These are phyloP conservation scores for Cranoglanis bouderius DNA, from an alignment of 2,113 vertebrate genomes.

Conservation along the genomic window DNA sequence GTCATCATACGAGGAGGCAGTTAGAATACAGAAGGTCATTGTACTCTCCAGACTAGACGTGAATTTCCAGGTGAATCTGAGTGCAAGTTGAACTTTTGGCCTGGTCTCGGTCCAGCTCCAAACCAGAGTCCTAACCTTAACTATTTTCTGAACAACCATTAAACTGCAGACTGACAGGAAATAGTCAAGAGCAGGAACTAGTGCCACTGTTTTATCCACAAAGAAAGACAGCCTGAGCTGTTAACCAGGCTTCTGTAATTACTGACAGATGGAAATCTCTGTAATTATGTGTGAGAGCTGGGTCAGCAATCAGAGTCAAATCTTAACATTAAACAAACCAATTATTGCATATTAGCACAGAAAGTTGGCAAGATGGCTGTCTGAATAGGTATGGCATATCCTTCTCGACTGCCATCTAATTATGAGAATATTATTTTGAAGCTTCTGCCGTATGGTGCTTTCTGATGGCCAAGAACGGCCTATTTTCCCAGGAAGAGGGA, in stretches of 20 bases:
- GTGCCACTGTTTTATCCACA: slow-evolving; percentile 14
- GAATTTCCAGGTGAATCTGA: slow-evolving; percentile 34
- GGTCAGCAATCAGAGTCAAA: neutral
- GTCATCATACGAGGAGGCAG: slow-evolving; percentile 31
- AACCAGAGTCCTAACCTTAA: slow-evolving; percentile 27
- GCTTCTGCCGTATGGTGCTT: neutral
- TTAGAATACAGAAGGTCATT: slow-evolving; percentile 43
- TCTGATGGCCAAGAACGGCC: neutral
- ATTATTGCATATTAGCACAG: slow-evolving; percentile 5
- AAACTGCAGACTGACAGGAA: slow-evolving; percentile 30
- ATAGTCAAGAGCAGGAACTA: neutral
- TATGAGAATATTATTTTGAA: neutral
- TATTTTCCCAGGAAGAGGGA: neutral
- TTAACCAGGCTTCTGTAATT: slow-evolving; percentile 13
- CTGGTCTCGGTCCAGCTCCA: slow-evolving; percentile 4
- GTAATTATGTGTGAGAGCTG: neutral
- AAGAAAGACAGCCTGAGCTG: neutral
- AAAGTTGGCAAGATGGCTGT: neutral
- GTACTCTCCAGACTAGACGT: slow-evolving; percentile 34
- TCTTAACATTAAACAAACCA: slow-evolving; percentile 1
- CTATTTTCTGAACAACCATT: slow-evolving; percentile 12
- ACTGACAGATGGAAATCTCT: slow-evolving; percentile 36
- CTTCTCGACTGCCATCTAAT: neutral
- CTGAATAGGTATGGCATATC: neutral
- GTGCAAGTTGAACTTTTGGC: slow-evolving; percentile 19